Evolutionary conservation across 2,797 vertebrate species (phyloP), one percentile per base, ranked within the genome.

Genomic region (Chrysocyon brachyurus): DNA sequence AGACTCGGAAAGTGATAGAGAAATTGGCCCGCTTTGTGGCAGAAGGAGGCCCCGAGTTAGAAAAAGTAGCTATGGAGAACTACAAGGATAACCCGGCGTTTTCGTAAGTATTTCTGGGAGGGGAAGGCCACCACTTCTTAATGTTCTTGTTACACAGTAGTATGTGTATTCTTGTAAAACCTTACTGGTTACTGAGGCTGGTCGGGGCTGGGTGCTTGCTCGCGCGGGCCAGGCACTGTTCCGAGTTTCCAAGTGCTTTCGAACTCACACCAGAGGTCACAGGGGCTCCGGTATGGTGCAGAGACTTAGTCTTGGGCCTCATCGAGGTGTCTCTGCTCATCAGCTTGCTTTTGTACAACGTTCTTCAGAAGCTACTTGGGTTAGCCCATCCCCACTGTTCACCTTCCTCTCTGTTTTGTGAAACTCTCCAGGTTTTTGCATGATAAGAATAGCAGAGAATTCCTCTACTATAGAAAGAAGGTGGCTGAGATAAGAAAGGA

Each of bases 21-120:
- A 99, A 99, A 99, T 99, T 99, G 99, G 99, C 99, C 97, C 99
- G 99, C 91, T 99, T 99, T 98, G 99, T 99, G 98, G 99, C 99
- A 5, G 99, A 99, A 98, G 99, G 99, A 96, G 99, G 99, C 97
- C 98, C 99, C 1, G 99, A 99, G 97, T 98, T 99, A 97, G 99
- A 99, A 99, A 99, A 99, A 98, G 99, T 99, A 86, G 99, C 99
- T 96, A 99, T 99, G 98, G 99, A 99, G 94, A 99, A 99, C 98
- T 99, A 99, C 99, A 99, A 99, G 98, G 99, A 99, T 94, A 99
- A 99, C 97, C 99, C 99, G 0, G 98, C 99, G 52, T 99, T 99
- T 98, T 98, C 98, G 99, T 99, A 98, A 99, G 99, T 98, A 91
- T 33, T 64, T 84, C 22, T 3, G 85, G 92, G 54, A 68, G 81